Evolutionary conservation across 2,888 invertebrate species (phyloP).

Genomic region (Campoplex capitator): DNA sequence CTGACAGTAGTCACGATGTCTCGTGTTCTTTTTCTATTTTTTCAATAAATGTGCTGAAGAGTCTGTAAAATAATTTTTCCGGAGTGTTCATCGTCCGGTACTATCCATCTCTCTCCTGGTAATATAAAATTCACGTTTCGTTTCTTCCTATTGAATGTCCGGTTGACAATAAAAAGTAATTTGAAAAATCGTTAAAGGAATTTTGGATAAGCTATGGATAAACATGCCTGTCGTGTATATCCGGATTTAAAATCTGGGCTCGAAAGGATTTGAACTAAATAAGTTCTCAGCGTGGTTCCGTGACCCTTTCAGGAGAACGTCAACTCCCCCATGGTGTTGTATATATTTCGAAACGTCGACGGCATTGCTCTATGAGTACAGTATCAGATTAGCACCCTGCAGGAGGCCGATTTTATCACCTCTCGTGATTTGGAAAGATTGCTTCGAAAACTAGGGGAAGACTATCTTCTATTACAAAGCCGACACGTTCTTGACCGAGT

Average conservation of each 20-base stretch:
- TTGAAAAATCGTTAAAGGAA: not conserved
- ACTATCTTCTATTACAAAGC: conserved; percentile 9
- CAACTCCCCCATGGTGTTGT: not conserved
- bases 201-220: not conserved
- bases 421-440: conserved; percentile 8
- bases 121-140: not conserved
- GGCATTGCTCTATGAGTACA: not conserved
- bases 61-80: too few relatives aligned
- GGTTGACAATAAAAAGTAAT: not conserved
- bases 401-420: conserved; percentile 25
- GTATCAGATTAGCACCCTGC: conserved; percentile 25
- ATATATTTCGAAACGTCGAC: not conserved
- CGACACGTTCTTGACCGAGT: conserved; percentile 11
- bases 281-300: not conserved
- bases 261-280: not conserved
- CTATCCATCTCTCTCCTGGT: too few relatives aligned
- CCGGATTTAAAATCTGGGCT: not conserved
- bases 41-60: too few relatives aligned
- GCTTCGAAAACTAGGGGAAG: not conserved
- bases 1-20: too few relatives aligned
- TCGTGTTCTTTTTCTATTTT: too few relatives aligned
- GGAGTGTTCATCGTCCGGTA: too few relatives aligned
- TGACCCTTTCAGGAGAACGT: not conserved
- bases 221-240: not conserved
- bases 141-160: not conserved